Percentiles rank a stretch among this genome's conserved stretches.
Conservation (phyloP, 2,797 vertebrate species). For the Mycteria americana region DNA sequence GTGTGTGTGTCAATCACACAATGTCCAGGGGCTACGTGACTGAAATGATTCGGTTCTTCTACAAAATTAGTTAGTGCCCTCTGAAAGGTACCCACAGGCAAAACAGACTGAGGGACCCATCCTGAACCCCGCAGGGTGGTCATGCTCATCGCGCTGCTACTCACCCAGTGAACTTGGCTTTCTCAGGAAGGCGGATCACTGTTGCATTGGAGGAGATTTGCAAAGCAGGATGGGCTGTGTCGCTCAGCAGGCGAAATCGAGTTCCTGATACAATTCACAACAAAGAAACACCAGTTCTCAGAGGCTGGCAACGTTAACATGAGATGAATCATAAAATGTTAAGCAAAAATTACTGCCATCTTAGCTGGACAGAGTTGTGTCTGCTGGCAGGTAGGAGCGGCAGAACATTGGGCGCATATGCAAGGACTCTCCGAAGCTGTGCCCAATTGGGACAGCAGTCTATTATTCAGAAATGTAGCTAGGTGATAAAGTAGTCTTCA, state of each 20-base stretch:
- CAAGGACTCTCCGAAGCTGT: background rate
- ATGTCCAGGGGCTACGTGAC: background rate
- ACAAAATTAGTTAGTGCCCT: background rate
- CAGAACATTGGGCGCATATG: background rate
- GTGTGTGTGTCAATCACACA: background rate
- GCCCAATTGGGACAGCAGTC: background rate
- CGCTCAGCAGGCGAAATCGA: constrained; percentile 82
- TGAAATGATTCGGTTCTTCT: background rate
- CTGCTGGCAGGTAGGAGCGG: background rate
- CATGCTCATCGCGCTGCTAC: constrained; percentile 6
- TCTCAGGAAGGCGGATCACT: constrained; percentile 77
- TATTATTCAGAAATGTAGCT: background rate
- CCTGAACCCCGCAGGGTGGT: background rate
- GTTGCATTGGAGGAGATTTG: constrained; percentile 82
- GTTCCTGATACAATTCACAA: constrained; percentile 77
- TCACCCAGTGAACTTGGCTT: constrained; percentile 76
- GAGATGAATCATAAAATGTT: background rate
- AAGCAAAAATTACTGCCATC: background rate
- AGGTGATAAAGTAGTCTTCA: background rate
- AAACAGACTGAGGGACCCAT: background rate
- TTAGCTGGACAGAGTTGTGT: background rate
- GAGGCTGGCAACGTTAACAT: background rate
- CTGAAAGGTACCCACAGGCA: background rate
- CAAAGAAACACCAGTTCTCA: constrained; percentile 12
- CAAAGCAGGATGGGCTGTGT: constrained; percentile 82